Conservation (phyloP, 2,113 vertebrate species). For the Mastomys natalensis region DNA sequence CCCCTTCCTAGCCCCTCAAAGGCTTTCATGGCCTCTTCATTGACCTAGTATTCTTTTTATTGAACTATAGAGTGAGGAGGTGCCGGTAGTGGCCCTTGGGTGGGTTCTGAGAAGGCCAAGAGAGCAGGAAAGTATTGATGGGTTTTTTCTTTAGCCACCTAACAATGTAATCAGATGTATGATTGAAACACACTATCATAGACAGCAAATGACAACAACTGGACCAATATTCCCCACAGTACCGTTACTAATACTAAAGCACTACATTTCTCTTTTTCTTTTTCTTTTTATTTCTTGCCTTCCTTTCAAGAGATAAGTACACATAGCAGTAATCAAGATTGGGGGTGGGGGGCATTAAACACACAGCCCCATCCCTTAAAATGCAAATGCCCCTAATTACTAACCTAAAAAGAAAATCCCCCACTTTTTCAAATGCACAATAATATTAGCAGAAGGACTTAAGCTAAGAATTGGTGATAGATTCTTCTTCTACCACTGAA, state of each 20-base stretch:
- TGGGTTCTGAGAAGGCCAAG: neutral
- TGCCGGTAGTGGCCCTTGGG: neutral
- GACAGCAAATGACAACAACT: constrained; percentile 62
- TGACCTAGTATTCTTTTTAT: constrained; percentile 59
- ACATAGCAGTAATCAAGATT: neutral
- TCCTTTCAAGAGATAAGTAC: neutral
- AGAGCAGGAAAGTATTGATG: neutral
- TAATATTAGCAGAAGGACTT: constrained; percentile 7
- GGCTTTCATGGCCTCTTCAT: constrained; percentile 60
- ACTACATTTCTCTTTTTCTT: neutral
- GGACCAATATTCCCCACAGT: constrained; percentile 47
- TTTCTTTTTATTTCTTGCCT: neutral
- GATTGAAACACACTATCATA: constrained; percentile 68
- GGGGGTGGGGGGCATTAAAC: neutral
- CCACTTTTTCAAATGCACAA: constrained; percentile 67
- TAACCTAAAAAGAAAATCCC: constrained; percentile 55
- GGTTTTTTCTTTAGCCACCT: constrained; percentile 50
- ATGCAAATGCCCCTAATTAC: constrained; percentile 31
- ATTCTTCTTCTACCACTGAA: constrained; percentile 48
- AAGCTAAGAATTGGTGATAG: neutral
- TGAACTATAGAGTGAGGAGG: constrained; percentile 32
- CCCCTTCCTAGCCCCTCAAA: constrained; percentile 11
- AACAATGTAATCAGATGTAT: constrained; percentile 66
- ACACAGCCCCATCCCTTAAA: neutral
- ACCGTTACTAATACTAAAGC: constrained; percentile 20